These are phyloP conservation scores for Eriosoma lanigerum DNA, from an alignment of 1,140 invertebrate species.

Conservation along the genomic window DNA sequence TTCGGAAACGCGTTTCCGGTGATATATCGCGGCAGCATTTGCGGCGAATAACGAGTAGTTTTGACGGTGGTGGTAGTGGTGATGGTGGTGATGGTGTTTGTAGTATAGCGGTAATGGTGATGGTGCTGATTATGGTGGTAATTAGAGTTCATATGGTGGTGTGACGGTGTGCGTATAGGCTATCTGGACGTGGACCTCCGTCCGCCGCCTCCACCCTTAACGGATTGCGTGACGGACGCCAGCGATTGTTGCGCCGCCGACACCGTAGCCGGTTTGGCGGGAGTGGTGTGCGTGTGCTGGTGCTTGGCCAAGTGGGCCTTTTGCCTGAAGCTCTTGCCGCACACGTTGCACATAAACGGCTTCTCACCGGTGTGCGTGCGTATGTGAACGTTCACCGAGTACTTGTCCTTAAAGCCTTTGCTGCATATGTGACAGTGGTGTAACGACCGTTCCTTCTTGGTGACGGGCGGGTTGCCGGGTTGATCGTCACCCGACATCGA, in stretches of 20 bases:
- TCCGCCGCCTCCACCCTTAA: constrained; percentile 1
- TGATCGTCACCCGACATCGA: not conserved
- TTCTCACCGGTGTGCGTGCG: constrained; percentile 89
- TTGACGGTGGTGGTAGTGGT: too few species aligned
- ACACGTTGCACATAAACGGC: constrained; percentile 83
- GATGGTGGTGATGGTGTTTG: too few species aligned
- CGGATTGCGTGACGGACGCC: constrained; percentile 21
- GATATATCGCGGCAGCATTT: too few species aligned
- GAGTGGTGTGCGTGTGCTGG: constrained; percentile 82
- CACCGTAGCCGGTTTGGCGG: constrained; percentile 1
- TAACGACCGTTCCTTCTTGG: constrained; percentile 76
- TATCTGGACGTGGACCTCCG: constrained; percentile 29
- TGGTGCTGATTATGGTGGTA: too few species aligned
- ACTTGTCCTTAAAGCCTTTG: constrained; percentile 91
- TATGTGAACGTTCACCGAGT: constrained; percentile 89
- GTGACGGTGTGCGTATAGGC: too few species aligned
- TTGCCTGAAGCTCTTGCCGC: constrained; percentile 89
- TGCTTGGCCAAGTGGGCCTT: constrained; percentile 97
- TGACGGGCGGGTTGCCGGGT: not conserved
- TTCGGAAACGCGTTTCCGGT: too few species aligned
- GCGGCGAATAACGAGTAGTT: too few species aligned
- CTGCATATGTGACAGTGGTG: constrained; percentile 90
- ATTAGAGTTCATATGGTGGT: too few species aligned
- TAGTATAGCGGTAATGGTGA: too few species aligned
- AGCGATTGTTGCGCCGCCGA: not conserved